Base-by-base conservation (phyloP, 1,140 invertebrate species). In the Cylas formicarius region DNA sequence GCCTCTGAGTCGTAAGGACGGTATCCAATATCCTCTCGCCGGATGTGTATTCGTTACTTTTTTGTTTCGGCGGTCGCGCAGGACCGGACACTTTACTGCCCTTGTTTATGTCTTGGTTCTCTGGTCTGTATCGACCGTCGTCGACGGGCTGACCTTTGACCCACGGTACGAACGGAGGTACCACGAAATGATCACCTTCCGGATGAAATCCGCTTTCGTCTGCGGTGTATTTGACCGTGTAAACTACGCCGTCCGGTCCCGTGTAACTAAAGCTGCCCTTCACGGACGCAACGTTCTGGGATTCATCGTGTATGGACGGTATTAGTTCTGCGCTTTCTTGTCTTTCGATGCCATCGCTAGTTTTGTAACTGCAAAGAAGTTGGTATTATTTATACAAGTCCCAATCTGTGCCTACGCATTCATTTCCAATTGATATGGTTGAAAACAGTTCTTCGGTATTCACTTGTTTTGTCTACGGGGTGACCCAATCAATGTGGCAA, bases 331-430 rank as follows among this genome's bases (percentile, higher is more conserved):
- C 82, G 44, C 71, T 66, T 59, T 84, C 81, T 53, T 77, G 65
- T 9, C 71, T 72, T 2, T 70, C 62, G 10, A 78, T 76, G 7
- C 81, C 82, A 55, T 86, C 77, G 13, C 72, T 81, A 4, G 81
- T 79, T 54, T 83, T 79, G 57, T 74, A 82, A 13, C 73, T 78
- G 53, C 42, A 67, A 58, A 37, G 37, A 20, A 43, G 14, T 16
- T 17, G 3, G 7, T 13, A 29, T 14, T 10, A 40, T n/a, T 16
- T 40, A 97, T 70, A 74, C 88, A 90, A n/a, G n/a, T n/a, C n/a
- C n/a, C n/a, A n/a, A n/a, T n/a, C n/a, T n/a, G n/a, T n/a, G n/a
- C 85, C 90, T n/a, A n/a, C n/a, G n/a, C n/a, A n/a, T n/a, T n/a
- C n/a, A n/a, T n/a, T n/a, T n/a, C n/a, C n/a, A n/a, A n/a, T n/a